These are phyloP conservation scores for Trichosurus vulpecula DNA, from an alignment of 2,797 vertebrate species.

Conservation along the genomic window DNA sequence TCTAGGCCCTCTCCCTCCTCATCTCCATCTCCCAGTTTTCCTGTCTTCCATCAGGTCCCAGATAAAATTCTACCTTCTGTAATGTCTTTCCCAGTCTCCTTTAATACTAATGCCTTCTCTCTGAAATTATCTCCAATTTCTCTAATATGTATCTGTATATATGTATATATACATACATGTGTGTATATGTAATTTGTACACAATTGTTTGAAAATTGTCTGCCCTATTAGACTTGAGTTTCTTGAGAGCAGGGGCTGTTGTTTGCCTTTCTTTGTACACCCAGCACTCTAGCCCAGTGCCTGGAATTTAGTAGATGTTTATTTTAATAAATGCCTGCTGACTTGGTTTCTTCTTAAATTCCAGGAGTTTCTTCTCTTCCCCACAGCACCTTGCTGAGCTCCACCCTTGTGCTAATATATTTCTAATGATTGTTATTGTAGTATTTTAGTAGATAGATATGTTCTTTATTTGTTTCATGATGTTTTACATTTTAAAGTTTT, in stretches of 20 bases:
- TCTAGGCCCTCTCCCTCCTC: neutral
- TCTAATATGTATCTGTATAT: neutral
- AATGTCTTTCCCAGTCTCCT: neutral
- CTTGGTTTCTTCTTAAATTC: neutral
- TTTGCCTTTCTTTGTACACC: neutral
- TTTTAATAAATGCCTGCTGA: neutral
- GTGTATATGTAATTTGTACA: too few species aligned
- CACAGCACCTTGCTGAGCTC: neutral
- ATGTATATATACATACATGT: too few species aligned
- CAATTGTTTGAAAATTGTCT: neutral
- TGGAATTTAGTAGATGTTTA: neutral
- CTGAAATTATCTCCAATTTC: neutral
- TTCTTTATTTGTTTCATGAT: neutral
- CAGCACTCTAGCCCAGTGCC: neutral
- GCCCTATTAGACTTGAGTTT: neutral
- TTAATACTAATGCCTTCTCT: neutral
- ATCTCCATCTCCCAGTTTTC: neutral
- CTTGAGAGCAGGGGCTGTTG: neutral
- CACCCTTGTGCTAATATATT: neutral
- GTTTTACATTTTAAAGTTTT: neutral
- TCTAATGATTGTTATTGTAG: neutral
- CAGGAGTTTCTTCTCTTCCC: too few species aligned
- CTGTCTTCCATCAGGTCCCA: neutral
- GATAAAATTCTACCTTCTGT: neutral
- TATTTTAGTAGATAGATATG: neutral